These are phyloP conservation scores for Spheniscus mendiculus DNA, from an alignment of 2,113 vertebrate genomes.

Conservation along the genomic window DNA sequence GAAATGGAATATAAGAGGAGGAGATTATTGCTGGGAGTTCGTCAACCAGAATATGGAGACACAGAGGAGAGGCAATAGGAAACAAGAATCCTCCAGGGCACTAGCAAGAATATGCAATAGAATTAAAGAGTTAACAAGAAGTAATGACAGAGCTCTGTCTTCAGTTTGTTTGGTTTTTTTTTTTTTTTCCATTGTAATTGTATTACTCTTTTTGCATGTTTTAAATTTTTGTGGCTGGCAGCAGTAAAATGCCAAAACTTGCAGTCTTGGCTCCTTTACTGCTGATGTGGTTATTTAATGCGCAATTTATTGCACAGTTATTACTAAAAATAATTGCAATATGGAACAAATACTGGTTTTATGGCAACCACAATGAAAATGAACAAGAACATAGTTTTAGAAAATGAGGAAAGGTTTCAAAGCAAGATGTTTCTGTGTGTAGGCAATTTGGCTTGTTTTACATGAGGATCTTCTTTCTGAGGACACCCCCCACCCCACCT, in stretches of 20 bases:
- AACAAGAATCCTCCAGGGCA: background rate
- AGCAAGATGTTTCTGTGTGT: background rate
- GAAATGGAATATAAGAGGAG: background rate
- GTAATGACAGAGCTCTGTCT: background rate
- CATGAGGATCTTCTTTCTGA: background rate
- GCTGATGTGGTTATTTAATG: background rate
- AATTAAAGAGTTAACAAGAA: background rate
- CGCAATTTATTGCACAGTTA: background rate
- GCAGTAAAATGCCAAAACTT: background rate
- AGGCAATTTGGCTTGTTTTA: background rate
- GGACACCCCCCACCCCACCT: rapidly evolving
- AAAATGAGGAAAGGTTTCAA: background rate
- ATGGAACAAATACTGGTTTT: background rate
- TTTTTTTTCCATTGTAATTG: background rate
- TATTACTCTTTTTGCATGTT: background rate
- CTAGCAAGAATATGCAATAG: background rate
- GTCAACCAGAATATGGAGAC: background rate
- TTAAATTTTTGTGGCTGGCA: background rate
- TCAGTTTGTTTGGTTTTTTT: background rate
- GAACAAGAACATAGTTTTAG: background rate
- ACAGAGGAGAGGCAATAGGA: background rate
- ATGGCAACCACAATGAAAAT: background rate
- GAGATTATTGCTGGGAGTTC: background rate
- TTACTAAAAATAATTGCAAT: background rate
- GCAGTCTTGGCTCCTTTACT: background rate